phyloP scores from a whole-genome alignment of 2,888 invertebrate species.

The Entomobrya multifasciata region DNA sequence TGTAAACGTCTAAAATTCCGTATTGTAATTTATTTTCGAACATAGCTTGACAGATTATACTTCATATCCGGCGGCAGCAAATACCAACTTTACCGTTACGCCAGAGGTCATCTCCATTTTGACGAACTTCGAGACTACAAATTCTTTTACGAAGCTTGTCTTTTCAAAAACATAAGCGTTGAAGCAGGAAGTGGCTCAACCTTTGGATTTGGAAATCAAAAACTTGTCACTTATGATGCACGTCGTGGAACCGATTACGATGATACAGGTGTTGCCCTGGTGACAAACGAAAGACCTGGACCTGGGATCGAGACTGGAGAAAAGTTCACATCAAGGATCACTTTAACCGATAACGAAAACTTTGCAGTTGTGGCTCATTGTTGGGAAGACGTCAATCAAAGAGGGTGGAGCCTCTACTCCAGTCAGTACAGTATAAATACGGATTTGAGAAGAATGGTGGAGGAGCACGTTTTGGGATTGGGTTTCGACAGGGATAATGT shows the following conservation, averaged over 20 bases:
- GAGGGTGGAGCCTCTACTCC: neutral
- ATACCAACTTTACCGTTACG: conserved; percentile 1
- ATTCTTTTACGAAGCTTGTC: conserved; percentile 12
- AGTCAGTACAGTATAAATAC: neutral
- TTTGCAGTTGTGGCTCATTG: conserved; percentile 3
- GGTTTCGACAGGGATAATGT: neutral
- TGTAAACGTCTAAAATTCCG: too few relatives aligned
- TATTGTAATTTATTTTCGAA: too few relatives aligned
- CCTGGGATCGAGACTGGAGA: neutral
- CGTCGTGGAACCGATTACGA: neutral
- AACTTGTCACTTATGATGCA: neutral
- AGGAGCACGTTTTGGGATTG: neutral
- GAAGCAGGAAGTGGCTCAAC: neutral
- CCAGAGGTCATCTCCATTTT: conserved; percentile 1
- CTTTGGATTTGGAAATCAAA: conserved; percentile 5
- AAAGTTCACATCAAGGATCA: neutral
- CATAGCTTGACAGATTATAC: neutral
- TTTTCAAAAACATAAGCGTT: neutral
- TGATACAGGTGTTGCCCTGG: neutral
- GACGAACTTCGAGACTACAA: neutral
- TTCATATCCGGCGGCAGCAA: conserved; percentile 1
- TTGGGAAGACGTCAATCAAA: neutral
- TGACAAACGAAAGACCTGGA: neutral
- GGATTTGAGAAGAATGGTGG: neutral
- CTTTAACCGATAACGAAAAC: conserved; percentile 1